Evolutionary conservation across 2,888 invertebrate genomes (phyloP), one percentile per base, ranked within the genome.

Genomic region (Lordiphosa andalusiaca): DNA sequence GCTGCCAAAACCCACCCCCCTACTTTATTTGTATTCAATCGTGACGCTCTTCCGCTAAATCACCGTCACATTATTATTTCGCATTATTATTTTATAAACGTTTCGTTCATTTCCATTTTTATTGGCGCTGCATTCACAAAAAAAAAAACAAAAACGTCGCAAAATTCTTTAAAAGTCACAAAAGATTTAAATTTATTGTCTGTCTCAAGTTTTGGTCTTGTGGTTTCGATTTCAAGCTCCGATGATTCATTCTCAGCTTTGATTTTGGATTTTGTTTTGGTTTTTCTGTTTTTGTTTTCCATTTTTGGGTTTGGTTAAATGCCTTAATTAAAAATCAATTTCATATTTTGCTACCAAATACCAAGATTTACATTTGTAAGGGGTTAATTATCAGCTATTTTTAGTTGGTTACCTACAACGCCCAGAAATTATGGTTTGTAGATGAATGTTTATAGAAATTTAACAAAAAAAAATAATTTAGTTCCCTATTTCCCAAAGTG

Each of bases 81-180:
- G 74, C 75, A 86, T 87, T 87, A 86, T 82, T 86, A 86, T 87
- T 86, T 86, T 86, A 84, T 76, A 86, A 86, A 84, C 87, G 86
- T 80, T 84, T 68, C 69, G 72, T 71, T 85, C 72, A 80, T 83
- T 85, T 87, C 83, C 78, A 87, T 84, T 86, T 86, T 86, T 87
- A 84, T 86, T 87, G 86, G 80, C 60, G 83, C 72, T 67, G 73
- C 63, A 62, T 63, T 67, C 81, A 64, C 81, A 64, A 61, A 71
- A 30, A 30, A 10, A 44, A 81, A 16, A 1, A 64, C 59, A 71
- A 30, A 30, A 10, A 44, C 13, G 33, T 30, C 9, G 30, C 30
- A 3, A 30, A 9, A 9, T 30, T 30, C 30, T 30, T 30, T 30
- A 25, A 25, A 39, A 39, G 21, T 19, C 39, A 39, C 6, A 57